These are phyloP conservation scores for Meteorus cinctellus DNA, from an alignment of 2,888 invertebrate species.

Conservation along the genomic window DNA sequence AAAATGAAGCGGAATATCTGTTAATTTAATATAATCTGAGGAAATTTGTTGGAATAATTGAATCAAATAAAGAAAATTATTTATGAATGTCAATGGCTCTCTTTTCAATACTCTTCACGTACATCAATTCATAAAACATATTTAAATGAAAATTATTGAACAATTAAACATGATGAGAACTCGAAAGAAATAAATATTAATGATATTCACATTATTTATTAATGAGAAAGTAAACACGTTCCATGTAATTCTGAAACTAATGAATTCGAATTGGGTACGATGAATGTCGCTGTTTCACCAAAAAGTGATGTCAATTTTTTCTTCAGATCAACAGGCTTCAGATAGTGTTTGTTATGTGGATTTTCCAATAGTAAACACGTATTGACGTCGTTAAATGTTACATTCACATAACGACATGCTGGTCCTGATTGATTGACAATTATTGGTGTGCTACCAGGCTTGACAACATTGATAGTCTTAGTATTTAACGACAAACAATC, in stretches of 20 bases:
- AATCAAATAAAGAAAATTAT: slow-evolving; percentile 27
- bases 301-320: slow-evolving; percentile 21
- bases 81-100: slow-evolving; percentile 13
- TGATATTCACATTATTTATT: slow-evolving; percentile 4
- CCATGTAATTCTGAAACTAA: slow-evolving; percentile 14
- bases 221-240: neutral
- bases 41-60: slow-evolving; percentile 10
- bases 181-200: neutral
- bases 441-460: slow-evolving; percentile 59
- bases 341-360: slow-evolving; percentile 74
- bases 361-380: slow-evolving; percentile 82
- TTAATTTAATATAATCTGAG: slow-evolving; percentile 54
- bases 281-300: neutral
- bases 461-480: slow-evolving; percentile 60
- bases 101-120: slow-evolving; percentile 8
- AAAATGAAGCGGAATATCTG: slow-evolving; percentile 56
- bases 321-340: slow-evolving; percentile 31
- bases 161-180: neutral
- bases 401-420: slow-evolving; percentile 79
- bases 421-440: slow-evolving; percentile 64
- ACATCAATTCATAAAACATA: neutral
- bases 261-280: neutral
- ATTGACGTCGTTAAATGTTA: slow-evolving; percentile 74
- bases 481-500: slow-evolving; percentile 59
- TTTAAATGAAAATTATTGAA: neutral